Evolutionary conservation across 2,113 vertebrate genomes (phyloP), one percentile per base, ranked within the genome.

Genomic region (Acrocephalus arundinaceus): DNA sequence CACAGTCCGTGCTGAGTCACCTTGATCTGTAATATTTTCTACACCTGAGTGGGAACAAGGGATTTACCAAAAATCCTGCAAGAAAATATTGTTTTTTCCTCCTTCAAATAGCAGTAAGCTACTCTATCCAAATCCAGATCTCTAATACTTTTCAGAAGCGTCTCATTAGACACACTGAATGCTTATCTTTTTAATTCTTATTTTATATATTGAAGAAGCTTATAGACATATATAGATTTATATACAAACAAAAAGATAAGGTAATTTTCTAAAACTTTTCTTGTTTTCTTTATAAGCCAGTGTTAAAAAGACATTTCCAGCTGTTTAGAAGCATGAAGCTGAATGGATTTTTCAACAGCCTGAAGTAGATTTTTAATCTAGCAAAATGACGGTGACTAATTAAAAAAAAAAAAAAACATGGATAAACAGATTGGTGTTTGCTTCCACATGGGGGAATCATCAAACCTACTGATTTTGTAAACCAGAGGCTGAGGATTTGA

Each of bases 161-260:
- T 55, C 9, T 31, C 9, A 4, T 33, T 35, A 35, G 37, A 54
- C 24, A 70, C 15, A 11, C 2, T 52, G 11, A 28, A 30, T 48
- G 18, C 23, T 92, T 86, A 21, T 10, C 5, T 48, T 71, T 45
- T 61, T 2, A 51, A 30, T 19, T 87, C 7, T n/a, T 52, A 6
- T 8, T 67, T 61, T 51, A 15, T 20, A 11, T 1, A 4, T 39
- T 71, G 4, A 15, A n/a, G 43, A 49, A 67, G 19, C 5, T 46
- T 39, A 15, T 20, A 6, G 5, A 6, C 7, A 4, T 10, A 11
- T 16, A n/a, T 1, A 27, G 0, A 15, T 31, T 18, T 2, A 46
- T 4, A 41, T 2, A 15, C 3, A 28, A 21, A 45, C 13, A 73
- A 54, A 74, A 41, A 71, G n/a, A 52, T 6, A 58, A 46, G 8